Evolutionary conservation across 1,140 invertebrate species (phyloP).

Genomic region (Diorhabda elongata): DNA sequence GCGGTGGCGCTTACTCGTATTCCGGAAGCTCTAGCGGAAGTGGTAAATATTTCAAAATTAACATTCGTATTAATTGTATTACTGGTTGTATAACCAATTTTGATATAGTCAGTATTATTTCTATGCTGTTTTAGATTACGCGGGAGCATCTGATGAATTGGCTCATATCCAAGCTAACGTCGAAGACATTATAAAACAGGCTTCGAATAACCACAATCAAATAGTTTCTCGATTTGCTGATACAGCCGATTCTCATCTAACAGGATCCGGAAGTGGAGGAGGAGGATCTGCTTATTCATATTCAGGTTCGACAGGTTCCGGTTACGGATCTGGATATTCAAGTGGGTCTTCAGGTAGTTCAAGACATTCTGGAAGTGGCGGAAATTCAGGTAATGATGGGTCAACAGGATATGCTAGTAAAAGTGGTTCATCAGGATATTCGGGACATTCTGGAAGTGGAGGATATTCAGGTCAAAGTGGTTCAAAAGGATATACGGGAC

Average conservation of each 20-base stretch:
- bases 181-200: not conserved
- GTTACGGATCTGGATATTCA: not conserved
- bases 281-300: constrained; percentile 19
- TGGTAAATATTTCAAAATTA: not conserved
- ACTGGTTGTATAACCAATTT: not conserved
- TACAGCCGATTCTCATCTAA: not conserved
- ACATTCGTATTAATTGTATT: not conserved
- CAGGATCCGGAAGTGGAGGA: constrained; percentile 13
- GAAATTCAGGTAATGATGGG: no score
- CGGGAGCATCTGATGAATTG: not conserved
- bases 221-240: not conserved
- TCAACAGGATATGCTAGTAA: constrained; percentile 3
- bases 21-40: not conserved
- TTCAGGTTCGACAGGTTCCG: not conserved
- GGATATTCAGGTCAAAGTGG: not conserved
- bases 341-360: constrained; percentile 11
- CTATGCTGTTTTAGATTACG: not conserved
- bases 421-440: constrained; percentile 12
- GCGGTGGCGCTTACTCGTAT: constrained; percentile 20
- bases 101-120: not conserved
- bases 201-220: not conserved
- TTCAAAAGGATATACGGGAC: constrained; percentile 21
- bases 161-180: not conserved
- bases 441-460: constrained; percentile 16
- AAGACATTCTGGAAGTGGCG: constrained; percentile 16